Percentiles rank a stretch among this genome's conserved stretches.
phyloP scores from a whole-genome alignment of 2,113 vertebrate genomes.

The Paratilapia polleni region DNA sequence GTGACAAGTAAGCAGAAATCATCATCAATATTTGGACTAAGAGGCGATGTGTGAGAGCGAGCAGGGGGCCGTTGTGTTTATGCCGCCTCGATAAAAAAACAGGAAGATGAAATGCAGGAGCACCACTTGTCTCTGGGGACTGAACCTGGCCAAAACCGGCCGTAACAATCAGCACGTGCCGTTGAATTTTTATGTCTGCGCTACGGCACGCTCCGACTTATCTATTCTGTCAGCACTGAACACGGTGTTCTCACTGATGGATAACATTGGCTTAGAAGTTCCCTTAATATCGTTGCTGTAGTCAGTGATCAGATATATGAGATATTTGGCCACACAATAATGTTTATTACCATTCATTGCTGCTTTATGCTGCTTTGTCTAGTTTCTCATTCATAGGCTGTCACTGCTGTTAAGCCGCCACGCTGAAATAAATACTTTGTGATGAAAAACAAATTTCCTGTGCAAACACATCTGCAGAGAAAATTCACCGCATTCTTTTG shows the following conservation, averaged over 20 bases:
- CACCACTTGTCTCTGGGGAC: background rate
- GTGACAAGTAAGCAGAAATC: background rate
- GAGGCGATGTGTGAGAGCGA: background rate
- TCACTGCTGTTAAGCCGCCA: background rate
- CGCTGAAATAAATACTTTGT: background rate
- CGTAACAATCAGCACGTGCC: background rate
- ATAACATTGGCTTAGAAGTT: background rate
- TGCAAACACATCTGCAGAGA: background rate
- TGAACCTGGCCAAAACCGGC: background rate
- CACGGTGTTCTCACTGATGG: background rate
- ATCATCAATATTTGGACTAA: too few relatives aligned
- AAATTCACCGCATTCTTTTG: background rate
- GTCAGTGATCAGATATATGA: background rate
- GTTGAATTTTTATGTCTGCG: background rate
- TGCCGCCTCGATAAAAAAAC: conserved; percentile 15
- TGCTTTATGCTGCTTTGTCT: background rate
- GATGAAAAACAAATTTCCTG: background rate
- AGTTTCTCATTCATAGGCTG: background rate
- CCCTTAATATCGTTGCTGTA: background rate
- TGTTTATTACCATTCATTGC: background rate
- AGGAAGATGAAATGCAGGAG: background rate
- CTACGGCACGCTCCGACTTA: background rate
- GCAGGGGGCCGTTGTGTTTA: conserved; percentile 33
- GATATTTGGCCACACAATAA: background rate
- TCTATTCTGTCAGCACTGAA: background rate